Evolutionary conservation across 2,113 vertebrate genomes (phyloP), one percentile per base, ranked within the genome.

Genomic region (Trogon surrucura): DNA sequence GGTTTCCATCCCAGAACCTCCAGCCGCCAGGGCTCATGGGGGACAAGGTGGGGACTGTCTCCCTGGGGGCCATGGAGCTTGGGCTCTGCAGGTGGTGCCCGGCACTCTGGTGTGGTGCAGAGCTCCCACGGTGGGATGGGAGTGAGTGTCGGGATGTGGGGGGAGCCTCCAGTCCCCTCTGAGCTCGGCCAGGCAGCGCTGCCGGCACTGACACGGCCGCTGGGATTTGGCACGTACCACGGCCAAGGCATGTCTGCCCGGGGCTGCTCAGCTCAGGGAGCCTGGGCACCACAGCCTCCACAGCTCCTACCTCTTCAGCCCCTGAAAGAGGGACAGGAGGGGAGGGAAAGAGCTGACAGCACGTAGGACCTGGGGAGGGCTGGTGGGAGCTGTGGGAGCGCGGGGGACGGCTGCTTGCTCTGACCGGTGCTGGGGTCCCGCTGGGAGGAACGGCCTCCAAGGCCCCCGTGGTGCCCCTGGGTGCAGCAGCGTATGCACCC

Each of bases 101-200:
- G 44, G 30, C 34, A 50, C 11, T 54, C 60, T 51, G 73, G n/a
- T 1, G 0, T 14, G 29, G 54, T 12, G 36, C 8, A 5, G 29
- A 57, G 51, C 41, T 80, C 10, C 45, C 1, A 1, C 44, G 44
- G 44, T 18, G 27, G 21, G 61, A 21, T n/a, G 41, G 71, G 66
- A 88, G 44, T 0, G 0, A 26, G 23, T 41, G 26, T 21, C 0
- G 0, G 47, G 26, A 14, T 29, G 2, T 4, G 21, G 34, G 30
- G 29, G 66, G 23, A 56, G 21, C 60, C 48, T 8, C 14, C 38
- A 32, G 44, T 20, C 18, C 20, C 3, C 38, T 62, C 41, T 21
- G 36, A 71, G 57, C 53, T 18, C 70, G 51, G 13, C 57, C 0
- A 0, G 61, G 38, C 61, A 48, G 78, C 44, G 14, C 78, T 22